Percentiles rank a stretch among this genome's conserved stretches.
phyloP scores from a whole-genome alignment of 2,113 vertebrate genomes.

The Nannospalax galili region DNA sequence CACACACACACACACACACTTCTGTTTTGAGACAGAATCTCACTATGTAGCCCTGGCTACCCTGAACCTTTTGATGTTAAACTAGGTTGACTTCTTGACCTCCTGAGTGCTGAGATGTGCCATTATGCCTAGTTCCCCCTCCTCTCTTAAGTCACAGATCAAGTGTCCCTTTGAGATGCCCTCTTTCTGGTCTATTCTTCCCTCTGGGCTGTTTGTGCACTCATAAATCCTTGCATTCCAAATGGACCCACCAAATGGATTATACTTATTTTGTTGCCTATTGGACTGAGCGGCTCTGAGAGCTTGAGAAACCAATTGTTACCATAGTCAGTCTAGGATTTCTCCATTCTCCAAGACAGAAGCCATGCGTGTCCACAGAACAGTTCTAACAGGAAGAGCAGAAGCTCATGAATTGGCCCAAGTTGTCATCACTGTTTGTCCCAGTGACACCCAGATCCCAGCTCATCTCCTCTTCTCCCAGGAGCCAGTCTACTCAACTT shows the following conservation, averaged over 20 bases:
- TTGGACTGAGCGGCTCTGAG: conserved; percentile 8
- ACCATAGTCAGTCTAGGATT: not conserved
- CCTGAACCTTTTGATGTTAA: no score
- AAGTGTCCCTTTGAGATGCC: not conserved
- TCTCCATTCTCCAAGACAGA: not conserved
- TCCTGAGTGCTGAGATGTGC: no score
- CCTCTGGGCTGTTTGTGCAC: not conserved
- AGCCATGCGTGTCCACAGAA: not conserved
- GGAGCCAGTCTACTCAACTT: not conserved
- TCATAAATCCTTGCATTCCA: not conserved
- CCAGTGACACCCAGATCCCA: not conserved
- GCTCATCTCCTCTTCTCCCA: not conserved
- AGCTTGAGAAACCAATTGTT: not conserved
- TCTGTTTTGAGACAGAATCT: no score
- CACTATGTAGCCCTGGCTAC: no score
- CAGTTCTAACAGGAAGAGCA: not conserved
- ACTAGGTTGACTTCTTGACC: no score
- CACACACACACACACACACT: no score
- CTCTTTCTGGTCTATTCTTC: not conserved
- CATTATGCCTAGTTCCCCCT: no score
- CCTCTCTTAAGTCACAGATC: no score
- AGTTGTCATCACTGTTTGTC: not conserved
- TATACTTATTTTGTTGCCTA: conserved; percentile 16
- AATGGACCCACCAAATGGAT: not conserved
- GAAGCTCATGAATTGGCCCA: not conserved